phyloP scores from a whole-genome alignment of 35 echinoderm and acorn worm species.

The Heliocidaris tuberculata region DNA sequence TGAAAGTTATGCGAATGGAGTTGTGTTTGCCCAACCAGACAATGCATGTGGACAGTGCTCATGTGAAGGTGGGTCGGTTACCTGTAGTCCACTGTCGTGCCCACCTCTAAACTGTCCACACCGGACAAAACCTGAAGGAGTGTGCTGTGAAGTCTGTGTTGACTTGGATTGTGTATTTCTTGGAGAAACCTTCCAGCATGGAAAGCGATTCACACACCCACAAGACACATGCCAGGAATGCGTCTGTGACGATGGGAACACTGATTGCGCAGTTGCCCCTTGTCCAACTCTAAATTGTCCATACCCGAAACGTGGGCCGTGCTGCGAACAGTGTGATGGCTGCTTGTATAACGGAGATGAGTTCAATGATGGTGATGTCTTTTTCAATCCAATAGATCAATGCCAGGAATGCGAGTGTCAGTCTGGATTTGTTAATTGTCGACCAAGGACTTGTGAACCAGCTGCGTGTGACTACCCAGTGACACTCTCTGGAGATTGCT shows the following conservation, averaged over 20 bases:
- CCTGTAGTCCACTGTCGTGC: constrained; percentile 56
- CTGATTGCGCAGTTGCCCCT: constrained; percentile 26
- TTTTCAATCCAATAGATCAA: constrained; percentile 64
- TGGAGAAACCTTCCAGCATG: constrained; percentile 23
- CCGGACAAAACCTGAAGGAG: constrained; percentile 57
- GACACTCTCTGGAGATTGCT: constrained; percentile 76
- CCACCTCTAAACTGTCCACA: constrained; percentile 62
- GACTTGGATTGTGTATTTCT: not conserved
- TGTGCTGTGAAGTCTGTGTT: constrained; percentile 49
- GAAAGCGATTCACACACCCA: constrained; percentile 45
- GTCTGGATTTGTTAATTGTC: constrained; percentile 37
- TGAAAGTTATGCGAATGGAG: constrained; percentile 57
- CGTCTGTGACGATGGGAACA: constrained; percentile 77
- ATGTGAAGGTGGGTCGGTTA: constrained; percentile 58
- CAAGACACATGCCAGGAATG: constrained; percentile 69
- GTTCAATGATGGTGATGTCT: constrained; percentile 60
- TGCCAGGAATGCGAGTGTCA: constrained; percentile 89
- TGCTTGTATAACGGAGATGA: constrained; percentile 80
- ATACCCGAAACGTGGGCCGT: constrained; percentile 75
- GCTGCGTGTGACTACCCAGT: constrained; percentile 64
- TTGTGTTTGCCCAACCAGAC: constrained; percentile 67
- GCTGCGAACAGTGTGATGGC: constrained; percentile 81
- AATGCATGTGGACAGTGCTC: constrained; percentile 69
- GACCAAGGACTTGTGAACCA: constrained; percentile 48
- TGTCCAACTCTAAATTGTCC: constrained; percentile 19